Evolutionary conservation across 2,113 vertebrate species (phyloP).

Genomic region (Sinocyclocheilus anophthalmus): DNA sequence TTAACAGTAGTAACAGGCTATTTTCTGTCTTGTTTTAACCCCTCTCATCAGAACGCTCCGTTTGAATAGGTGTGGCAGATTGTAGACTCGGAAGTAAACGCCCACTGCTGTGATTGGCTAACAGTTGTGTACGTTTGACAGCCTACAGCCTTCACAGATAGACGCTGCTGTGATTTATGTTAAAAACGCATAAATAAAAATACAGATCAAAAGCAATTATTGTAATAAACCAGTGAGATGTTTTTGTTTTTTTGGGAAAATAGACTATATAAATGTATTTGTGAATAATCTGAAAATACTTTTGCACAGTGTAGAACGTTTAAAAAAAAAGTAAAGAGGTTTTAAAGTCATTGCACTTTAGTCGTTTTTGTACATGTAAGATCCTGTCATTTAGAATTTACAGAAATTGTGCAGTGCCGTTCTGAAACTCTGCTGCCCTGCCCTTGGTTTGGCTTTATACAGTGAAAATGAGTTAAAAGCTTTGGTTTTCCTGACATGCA

Average conservation of each 20-base stretch:
- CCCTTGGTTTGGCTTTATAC: constrained; percentile 32
- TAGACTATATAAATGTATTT: background rate
- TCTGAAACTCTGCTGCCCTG: constrained; percentile 8
- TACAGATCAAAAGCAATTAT: too few relatives aligned
- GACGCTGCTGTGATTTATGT: too few relatives aligned
- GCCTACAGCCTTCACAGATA: too few relatives aligned
- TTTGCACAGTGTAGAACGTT: background rate
- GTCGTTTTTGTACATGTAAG: background rate
- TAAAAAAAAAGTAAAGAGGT: background rate
- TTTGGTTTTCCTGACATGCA: constrained; percentile 32
- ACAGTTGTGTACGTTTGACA: too few relatives aligned
- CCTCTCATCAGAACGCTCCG: too few relatives aligned
- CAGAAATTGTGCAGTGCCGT: constrained; percentile 17
- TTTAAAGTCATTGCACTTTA: constrained; percentile 10
- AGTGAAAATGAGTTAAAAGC: constrained; percentile 28
- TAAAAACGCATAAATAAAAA: too few relatives aligned
- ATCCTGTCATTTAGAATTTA: constrained; percentile 20
- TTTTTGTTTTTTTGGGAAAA: background rate
- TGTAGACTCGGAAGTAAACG: too few relatives aligned
- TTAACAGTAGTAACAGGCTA: too few relatives aligned
- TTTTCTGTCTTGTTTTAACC: too few relatives aligned
- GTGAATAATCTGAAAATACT: background rate
- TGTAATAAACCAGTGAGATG: background rate
- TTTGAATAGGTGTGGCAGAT: too few relatives aligned
- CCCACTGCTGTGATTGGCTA: too few relatives aligned